Conservation (phyloP, 2,888 invertebrate genomes). For the Diarsia rubi region DNA sequence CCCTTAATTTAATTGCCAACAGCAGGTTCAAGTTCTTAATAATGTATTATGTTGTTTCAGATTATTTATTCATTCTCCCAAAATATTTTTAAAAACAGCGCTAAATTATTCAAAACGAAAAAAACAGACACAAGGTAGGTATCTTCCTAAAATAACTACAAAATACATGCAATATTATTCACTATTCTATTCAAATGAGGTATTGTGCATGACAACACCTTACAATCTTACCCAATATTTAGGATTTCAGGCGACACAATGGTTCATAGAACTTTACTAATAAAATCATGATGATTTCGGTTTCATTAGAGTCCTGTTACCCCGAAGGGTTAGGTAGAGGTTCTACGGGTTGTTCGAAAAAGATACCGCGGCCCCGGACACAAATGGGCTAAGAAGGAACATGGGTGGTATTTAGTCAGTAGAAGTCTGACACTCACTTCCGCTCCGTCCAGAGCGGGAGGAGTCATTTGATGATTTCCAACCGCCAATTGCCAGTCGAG, state of each 20-base stretch:
- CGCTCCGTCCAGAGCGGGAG: too few species aligned
- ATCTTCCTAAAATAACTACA: background rate
- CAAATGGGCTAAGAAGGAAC: too few species aligned
- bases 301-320: too few species aligned
- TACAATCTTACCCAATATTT: conserved; percentile 8
- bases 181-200: conserved; percentile 33
- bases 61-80: background rate
- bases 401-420: too few species aligned
- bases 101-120: background rate
- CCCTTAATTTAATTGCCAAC: background rate
- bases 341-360: too few species aligned
- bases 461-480: too few species aligned
- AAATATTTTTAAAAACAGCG: background rate
- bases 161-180: conserved; percentile 7
- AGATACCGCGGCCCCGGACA: too few species aligned
- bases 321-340: too few species aligned
- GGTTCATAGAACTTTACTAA: conserved; percentile 2
- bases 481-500: background rate
- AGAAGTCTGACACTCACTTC: too few species aligned
- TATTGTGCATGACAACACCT: background rate
- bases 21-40: too few species aligned
- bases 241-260: background rate
- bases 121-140: background rate
- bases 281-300: background rate
- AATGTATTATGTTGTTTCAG: background rate